Percentiles rank a stretch among this genome's conserved stretches.
phyloP scores from a whole-genome alignment of 2,797 vertebrate species.

The Galaxias olidus region DNA sequence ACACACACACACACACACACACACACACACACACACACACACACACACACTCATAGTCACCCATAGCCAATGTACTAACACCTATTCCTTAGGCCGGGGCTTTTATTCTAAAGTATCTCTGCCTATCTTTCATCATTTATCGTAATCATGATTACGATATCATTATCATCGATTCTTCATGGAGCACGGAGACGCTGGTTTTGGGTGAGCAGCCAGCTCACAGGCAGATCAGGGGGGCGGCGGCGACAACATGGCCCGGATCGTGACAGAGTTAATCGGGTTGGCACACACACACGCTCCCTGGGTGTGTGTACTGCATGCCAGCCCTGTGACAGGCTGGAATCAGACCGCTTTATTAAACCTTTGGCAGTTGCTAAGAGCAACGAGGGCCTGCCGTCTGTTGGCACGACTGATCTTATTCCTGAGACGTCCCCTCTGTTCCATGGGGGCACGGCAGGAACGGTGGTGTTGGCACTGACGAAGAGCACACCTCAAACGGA shows the following conservation, averaged over 20 bases:
- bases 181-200: background rate
- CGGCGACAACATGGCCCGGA: slow-evolving; percentile 4
- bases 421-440: slow-evolving; percentile 28
- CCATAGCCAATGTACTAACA: background rate
- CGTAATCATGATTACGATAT: too few relatives aligned
- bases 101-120: too few relatives aligned
- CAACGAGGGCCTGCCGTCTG: slow-evolving; percentile 54
- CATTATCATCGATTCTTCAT: too few relatives aligned
- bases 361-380: slow-evolving; percentile 23
- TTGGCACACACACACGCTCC: background rate
- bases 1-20: background rate
- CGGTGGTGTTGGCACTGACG: background rate
- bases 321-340: slow-evolving; percentile 38
- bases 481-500: too few relatives aligned
- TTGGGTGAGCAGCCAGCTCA: background rate
- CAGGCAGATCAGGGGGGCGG: background rate
- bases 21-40: slow-evolving; percentile 1
- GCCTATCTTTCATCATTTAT: too few relatives aligned
- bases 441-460: slow-evolving; percentile 28
- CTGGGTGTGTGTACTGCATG: slow-evolving; percentile 2
- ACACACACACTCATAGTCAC: background rate
- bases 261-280: slow-evolving; percentile 12
- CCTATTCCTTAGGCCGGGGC: too few relatives aligned
- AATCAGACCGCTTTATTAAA: too few relatives aligned
- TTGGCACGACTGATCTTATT: slow-evolving; percentile 54